Conservation (phyloP, 2,888 invertebrate species). For the Abrostola triplasia region DNA sequence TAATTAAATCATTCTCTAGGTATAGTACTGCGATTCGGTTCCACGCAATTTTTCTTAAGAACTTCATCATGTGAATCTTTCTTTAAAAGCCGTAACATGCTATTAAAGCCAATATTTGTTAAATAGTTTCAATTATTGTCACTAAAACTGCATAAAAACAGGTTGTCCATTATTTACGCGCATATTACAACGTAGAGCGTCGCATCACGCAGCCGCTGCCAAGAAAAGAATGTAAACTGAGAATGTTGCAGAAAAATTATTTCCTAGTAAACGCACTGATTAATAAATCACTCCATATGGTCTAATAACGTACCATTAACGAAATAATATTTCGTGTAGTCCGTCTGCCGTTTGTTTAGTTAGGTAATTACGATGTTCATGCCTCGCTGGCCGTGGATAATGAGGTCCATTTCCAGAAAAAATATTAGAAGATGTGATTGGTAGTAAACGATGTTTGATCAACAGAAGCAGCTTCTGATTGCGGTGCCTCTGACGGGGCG, state of each 20-base stretch:
- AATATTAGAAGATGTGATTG: slow-evolving; percentile 29
- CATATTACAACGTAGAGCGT: slow-evolving; percentile 5
- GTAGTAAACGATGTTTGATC: slow-evolving; percentile 46
- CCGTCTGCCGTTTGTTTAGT: slow-evolving; percentile 38
- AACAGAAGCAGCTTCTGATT: slow-evolving; percentile 78
- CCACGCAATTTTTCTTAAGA: slow-evolving; percentile 17
- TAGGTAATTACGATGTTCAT: slow-evolving; percentile 9
- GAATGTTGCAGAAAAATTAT: slow-evolving; percentile 27
- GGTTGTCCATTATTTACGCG: neutral
- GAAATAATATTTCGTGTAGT: slow-evolving; percentile 36
- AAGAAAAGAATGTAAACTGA: slow-evolving; percentile 33
- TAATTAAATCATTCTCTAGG: neutral
- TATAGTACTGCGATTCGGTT: slow-evolving; percentile 8
- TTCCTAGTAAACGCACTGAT: slow-evolving; percentile 20
- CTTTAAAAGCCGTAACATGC: slow-evolving; percentile 19
- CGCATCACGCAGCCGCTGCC: slow-evolving; percentile 15
- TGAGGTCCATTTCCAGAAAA: slow-evolving; percentile 15
- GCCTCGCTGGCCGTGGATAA: slow-evolving; percentile 14
- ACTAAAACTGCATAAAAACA: slow-evolving; percentile 25
- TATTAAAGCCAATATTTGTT: slow-evolving; percentile 23
- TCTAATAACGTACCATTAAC: slow-evolving; percentile 32
- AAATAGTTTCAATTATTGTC: slow-evolving; percentile 20
- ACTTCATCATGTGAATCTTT: slow-evolving; percentile 16
- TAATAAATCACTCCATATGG: slow-evolving; percentile 33
- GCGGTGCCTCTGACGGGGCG: slow-evolving; percentile 74